Conservation (phyloP, 2,113 vertebrate genomes). For the Porphyrio hochstetteri region DNA sequence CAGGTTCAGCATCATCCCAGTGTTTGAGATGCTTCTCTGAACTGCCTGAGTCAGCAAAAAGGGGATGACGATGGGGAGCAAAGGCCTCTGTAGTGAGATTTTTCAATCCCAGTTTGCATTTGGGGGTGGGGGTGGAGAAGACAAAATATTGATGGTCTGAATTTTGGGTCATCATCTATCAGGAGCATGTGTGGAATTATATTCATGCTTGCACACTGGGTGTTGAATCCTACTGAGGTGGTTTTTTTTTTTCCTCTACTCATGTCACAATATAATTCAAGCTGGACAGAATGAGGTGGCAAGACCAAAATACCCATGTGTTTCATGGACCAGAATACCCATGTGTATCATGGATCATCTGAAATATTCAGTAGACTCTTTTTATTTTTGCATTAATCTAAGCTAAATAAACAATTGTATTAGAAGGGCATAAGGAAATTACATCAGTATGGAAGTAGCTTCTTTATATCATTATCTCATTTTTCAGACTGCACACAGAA, state of each 20-base stretch:
- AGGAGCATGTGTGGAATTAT: rapidly evolving
- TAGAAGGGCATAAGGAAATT: neutral
- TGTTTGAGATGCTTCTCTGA: neutral
- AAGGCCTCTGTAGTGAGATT: neutral
- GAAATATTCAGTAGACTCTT: neutral
- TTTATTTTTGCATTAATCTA: slow-evolving; percentile 6
- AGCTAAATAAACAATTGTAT: slow-evolving; percentile 26
- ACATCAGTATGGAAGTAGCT: neutral
- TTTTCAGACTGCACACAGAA: slow-evolving; percentile 23
- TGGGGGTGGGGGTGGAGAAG: too few relatives aligned
- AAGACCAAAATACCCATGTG: neutral
- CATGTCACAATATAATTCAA: neutral
- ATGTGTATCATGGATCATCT: neutral
- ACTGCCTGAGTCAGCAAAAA: neutral
- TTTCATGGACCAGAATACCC: neutral
- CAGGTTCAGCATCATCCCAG: neutral
- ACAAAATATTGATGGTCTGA: neutral
- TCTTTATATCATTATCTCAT: slow-evolving; percentile 34
- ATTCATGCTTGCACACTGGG: neutral
- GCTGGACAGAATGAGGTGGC: neutral
- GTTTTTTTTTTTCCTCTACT: neutral
- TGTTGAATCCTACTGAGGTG: neutral
- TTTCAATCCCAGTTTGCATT: neutral
- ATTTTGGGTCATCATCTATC: neutral
- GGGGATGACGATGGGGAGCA: neutral